Percentiles rank a stretch among this genome's conserved stretches.
phyloP scores from a whole-genome alignment of 2,888 invertebrate genomes.

The Brachycybe producta region DNA sequence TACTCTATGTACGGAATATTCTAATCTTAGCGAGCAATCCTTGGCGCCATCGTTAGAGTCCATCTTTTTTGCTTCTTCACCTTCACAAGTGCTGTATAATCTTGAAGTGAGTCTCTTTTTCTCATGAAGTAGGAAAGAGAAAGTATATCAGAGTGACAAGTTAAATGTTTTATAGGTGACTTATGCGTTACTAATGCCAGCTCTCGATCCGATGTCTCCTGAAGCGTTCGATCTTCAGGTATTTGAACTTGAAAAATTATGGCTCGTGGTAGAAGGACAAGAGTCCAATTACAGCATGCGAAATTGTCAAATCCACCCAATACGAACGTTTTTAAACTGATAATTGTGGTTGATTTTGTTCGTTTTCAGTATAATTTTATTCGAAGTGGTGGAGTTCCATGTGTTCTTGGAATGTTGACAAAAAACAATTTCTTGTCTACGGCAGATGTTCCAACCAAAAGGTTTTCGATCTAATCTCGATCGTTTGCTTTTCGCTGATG shows the following conservation, averaged over 20 bases:
- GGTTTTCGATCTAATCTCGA: slow-evolving; percentile 31
- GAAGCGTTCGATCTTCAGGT: slow-evolving; percentile 51
- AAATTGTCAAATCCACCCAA: background rate
- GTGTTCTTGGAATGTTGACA: slow-evolving; percentile 65
- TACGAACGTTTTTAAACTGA: background rate
- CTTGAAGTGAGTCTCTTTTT: slow-evolving; percentile 50
- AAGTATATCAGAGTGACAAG: background rate
- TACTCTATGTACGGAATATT: slow-evolving; percentile 38
- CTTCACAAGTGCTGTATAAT: slow-evolving; percentile 58
- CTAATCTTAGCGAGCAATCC: slow-evolving; percentile 31
- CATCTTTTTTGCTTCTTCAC: slow-evolving; percentile 50
- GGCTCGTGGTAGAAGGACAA: too few relatives aligned
- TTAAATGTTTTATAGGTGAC: slow-evolving; percentile 46
- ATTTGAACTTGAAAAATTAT: too few relatives aligned
- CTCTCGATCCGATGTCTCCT: slow-evolving; percentile 57
- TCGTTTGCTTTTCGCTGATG: background rate
- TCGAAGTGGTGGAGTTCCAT: slow-evolving; percentile 49
- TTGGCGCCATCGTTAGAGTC: slow-evolving; percentile 37
- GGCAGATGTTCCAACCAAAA: slow-evolving; percentile 60
- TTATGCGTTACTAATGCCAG: slow-evolving; percentile 84
- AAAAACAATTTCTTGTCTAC: slow-evolving; percentile 68
- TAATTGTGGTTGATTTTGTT: background rate
- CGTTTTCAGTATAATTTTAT: slow-evolving; percentile 48
- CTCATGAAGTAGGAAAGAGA: too few relatives aligned
- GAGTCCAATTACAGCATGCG: too few relatives aligned